These are phyloP conservation scores for Hozukius guyotensis DNA, from an alignment of 2,797 vertebrate species.

Conservation along the genomic window DNA sequence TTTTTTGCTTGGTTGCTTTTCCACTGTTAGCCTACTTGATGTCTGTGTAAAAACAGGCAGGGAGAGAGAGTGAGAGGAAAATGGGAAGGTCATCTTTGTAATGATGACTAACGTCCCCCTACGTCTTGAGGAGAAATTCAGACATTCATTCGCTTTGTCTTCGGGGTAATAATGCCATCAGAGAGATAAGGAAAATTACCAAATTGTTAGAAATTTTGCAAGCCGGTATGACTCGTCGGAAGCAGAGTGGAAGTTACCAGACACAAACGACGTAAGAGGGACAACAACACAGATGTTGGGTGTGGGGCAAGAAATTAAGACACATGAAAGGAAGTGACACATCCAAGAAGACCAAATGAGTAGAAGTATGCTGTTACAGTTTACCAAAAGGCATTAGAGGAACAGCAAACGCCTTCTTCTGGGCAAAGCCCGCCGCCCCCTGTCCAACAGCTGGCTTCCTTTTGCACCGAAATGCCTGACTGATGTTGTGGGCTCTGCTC, in stretches of 20 bases:
- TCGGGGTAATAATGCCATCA: not conserved
- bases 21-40: constrained; percentile 50
- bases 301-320: constrained; percentile 23
- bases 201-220: constrained; percentile 35
- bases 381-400: constrained; percentile 38
- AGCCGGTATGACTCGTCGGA: constrained; percentile 47
- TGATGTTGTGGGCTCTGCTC: constrained; percentile 44
- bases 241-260: constrained; percentile 43
- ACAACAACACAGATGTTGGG: constrained; percentile 37
- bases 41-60: constrained; percentile 50
- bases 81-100: not conserved
- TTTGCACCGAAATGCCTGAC: constrained; percentile 41
- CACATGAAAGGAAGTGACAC: constrained; percentile 71
- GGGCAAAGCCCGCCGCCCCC: constrained; percentile 29
- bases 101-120: not conserved
- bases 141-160: not conserved
- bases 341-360: constrained; percentile 41
- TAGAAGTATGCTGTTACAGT: constrained; percentile 25
- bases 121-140: not conserved
- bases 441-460: constrained; percentile 64
- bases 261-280: constrained; percentile 14
- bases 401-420: constrained; percentile 56
- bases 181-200: constrained; percentile 43
- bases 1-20: constrained; percentile 72
- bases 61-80: constrained; percentile 20